Percentiles rank a stretch among this genome's conserved stretches.
Conservation (phyloP, 2,797 vertebrate genomes). For the Lepus townsendii region DNA sequence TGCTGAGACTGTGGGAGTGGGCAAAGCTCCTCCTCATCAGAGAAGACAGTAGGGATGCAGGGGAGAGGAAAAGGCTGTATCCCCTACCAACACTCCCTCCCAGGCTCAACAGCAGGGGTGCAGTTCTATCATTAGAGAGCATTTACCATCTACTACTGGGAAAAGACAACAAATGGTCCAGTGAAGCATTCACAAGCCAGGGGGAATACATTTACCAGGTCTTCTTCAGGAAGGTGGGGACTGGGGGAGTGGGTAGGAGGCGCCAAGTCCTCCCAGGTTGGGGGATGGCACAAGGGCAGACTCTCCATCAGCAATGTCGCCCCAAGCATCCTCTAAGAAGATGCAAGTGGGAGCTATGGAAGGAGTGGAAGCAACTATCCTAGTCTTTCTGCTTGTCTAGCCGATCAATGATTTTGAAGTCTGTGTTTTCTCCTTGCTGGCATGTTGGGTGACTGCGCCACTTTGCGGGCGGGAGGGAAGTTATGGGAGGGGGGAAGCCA, state of each 20-base stretch:
- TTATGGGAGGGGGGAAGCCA: too few species aligned
- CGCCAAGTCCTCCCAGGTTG: not conserved
- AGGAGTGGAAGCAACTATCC: not conserved
- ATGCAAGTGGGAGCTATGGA: too few species aligned
- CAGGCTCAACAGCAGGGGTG: not conserved
- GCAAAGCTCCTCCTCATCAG: not conserved
- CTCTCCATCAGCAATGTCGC: not conserved
- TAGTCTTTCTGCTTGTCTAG: not conserved
- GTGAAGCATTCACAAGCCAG: constrained; percentile 8
- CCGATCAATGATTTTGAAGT: not conserved
- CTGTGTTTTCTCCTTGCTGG: not conserved
- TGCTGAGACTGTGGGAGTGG: not conserved
- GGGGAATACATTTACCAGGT: not conserved
- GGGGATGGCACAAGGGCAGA: not conserved
- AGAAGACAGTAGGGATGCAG: not conserved
- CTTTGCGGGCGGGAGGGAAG: too few species aligned
- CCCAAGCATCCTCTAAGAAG: not conserved
- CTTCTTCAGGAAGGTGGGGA: not conserved
- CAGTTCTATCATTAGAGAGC: constrained; percentile 17
- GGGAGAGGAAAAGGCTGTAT: not conserved
- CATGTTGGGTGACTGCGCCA: not conserved
- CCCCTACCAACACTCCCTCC: not conserved
- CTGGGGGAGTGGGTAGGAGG: not conserved
- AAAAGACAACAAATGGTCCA: constrained; percentile 2
- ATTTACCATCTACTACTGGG: not conserved